Evolutionary conservation across 2,888 invertebrate species (phyloP).

Genomic region (Pseudococcus jackbeardsleyi): DNA sequence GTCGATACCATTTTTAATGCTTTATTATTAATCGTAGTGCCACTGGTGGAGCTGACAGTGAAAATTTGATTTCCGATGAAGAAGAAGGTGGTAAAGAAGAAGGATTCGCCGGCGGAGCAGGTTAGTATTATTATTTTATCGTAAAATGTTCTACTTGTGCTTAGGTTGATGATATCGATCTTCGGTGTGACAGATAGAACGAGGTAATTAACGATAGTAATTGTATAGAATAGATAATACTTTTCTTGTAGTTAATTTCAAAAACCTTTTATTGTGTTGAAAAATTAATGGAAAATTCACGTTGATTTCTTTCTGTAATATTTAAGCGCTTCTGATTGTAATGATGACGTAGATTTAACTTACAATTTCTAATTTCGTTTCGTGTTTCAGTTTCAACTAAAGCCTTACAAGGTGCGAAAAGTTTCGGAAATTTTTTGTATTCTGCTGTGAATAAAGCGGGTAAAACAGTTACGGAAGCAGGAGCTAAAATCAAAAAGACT

Average conservation of each 20-base stretch:
- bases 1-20: background rate
- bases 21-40: conserved; percentile 75
- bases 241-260: too few relatives aligned
- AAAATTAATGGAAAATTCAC: too few relatives aligned
- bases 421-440: conserved; percentile 91
- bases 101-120: conserved; percentile 73
- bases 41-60: conserved; percentile 91
- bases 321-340: too few relatives aligned
- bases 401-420: conserved; percentile 90
- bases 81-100: conserved; percentile 66
- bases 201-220: too few relatives aligned
- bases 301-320: too few relatives aligned
- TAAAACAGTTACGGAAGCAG: conserved; percentile 89
- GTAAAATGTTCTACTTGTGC: background rate
- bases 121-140: conserved; percentile 69
- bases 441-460: conserved; percentile 97
- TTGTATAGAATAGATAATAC: too few relatives aligned
- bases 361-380: conserved; percentile 26
- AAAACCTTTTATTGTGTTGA: too few relatives aligned
- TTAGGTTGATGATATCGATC: too few relatives aligned
- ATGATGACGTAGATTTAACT: too few relatives aligned
- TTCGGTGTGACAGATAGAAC: too few relatives aligned
- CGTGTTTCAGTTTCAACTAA: conserved; percentile 83
- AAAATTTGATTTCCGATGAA: conserved; percentile 69
- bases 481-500: conserved; percentile 93